Evolutionary conservation across 2,113 vertebrate genomes (phyloP).

Genomic region (Lamprologus tigripictilis): DNA sequence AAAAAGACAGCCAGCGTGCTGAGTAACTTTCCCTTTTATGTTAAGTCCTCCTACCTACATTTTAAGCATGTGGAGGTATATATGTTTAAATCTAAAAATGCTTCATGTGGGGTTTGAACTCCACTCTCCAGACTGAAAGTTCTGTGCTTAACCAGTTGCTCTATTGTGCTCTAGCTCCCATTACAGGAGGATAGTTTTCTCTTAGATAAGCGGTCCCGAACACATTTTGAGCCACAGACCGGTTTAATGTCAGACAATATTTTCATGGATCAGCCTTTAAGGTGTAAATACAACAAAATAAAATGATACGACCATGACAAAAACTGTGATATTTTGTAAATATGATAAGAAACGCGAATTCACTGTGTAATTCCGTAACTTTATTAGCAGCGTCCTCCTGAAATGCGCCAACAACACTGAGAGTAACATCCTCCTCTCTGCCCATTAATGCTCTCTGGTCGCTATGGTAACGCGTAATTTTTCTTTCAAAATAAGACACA

Average conservation of each 20-base stretch:
- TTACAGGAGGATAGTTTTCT: neutral
- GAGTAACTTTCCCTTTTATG: neutral
- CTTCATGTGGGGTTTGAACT: neutral
- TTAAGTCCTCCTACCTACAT: neutral
- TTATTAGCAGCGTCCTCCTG: neutral
- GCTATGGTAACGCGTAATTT: accelerated
- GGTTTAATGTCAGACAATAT: neutral
- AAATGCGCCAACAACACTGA: accelerated
- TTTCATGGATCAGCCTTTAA: neutral
- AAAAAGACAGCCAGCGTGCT: neutral
- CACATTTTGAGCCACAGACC: neutral
- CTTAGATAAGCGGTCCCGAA: neutral
- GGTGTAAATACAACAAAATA: neutral
- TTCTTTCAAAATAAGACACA: neutral
- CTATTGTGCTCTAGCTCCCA: neutral
- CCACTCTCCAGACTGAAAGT: neutral
- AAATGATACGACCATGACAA: neutral
- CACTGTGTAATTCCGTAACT: neutral
- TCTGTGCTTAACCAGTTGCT: neutral
- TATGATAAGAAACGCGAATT: neutral
- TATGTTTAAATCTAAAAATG: neutral
- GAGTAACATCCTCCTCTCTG: neutral
- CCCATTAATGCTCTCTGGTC: neutral
- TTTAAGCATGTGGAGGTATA: neutral
- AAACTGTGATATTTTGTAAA: neutral